Evolutionary conservation across 2,797 vertebrate genomes (phyloP), one percentile per base, ranked within the genome.

Genomic region (Amblyopsis hoosieri): DNA sequence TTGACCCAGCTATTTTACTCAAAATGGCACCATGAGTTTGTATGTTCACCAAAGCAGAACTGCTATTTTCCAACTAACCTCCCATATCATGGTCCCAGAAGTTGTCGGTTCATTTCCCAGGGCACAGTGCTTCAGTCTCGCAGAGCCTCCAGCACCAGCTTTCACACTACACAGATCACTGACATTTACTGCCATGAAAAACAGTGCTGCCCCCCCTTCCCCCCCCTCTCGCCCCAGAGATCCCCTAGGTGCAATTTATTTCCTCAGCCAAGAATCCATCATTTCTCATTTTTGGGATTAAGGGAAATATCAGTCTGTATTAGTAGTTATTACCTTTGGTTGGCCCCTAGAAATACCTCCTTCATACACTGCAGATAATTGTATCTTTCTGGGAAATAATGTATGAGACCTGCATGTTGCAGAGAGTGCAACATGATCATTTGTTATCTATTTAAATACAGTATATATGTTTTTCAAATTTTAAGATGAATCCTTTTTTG

Each of bases 111-210:
- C 62, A 73, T 75, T 74, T 78, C 54, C 64, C 67, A 49, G 68
- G 76, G 55, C 45, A 8, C 13, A 0, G 3, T 2, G 49, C 33
- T 45, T 53, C 45, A 0, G 10, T 64, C 57, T 75, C 29, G 3
- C 31, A 3, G 29, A 60, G 64, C 67, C 61, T 49, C 64, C 59
- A 68, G 69, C 60, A 46, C 47, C 57, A 76, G 68, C 52, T 58
- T 57, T 14, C 64, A 58, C 60, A 51, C 56, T n/a, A 53, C 54
- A 42, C 64, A 71, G 67, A 69, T 70, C 17, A 15, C 69, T 81
- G 78, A 81, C 77, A 86, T 85, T 80, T 73, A 75, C 64, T 65
- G 33, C 69, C 66, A 66, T 67, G 60, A 75, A 60, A 70, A 76
- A 74, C n/a, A n/a, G n/a, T 19, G 45, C 15, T 12, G 23, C 62